phyloP scores from a whole-genome alignment of 1,140 invertebrate genomes.

The Acromyrmex heyeri region DNA sequence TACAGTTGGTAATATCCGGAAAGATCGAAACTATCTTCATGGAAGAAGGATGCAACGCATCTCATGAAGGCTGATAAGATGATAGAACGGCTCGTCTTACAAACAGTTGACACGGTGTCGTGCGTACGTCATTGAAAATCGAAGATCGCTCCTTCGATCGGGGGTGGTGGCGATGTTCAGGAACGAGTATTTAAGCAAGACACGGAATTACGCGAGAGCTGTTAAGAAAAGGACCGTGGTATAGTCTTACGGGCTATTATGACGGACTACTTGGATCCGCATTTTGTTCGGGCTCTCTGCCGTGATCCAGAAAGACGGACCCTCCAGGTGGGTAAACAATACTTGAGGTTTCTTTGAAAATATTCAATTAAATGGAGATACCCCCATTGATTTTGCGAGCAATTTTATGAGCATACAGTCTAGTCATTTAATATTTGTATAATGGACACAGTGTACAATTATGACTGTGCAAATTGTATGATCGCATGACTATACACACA shows the following conservation, averaged over 20 bases:
- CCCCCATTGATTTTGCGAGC: background rate
- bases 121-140: background rate
- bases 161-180: constrained; percentile 64
- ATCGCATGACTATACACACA: background rate
- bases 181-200: constrained; percentile 55
- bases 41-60: constrained; percentile 30
- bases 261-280: constrained; percentile 88
- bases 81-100: constrained; percentile 10
- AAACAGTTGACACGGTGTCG: constrained; percentile 25
- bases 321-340: constrained; percentile 85
- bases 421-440: constrained; percentile 13
- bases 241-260: constrained; percentile 82
- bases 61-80: constrained; percentile 4
- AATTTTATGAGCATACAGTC: background rate
- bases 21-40: background rate
- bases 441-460: background rate
- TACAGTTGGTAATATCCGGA: background rate
- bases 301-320: constrained; percentile 89
- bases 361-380: background rate
- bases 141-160: constrained; percentile 31
- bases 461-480: background rate
- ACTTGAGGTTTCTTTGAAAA: background rate
- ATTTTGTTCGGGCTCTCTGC: constrained; percentile 89
- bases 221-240: constrained; percentile 67
- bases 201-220: constrained; percentile 55